Evolutionary conservation across 2,113 vertebrate genomes (phyloP), one percentile per base, ranked within the genome.

Genomic region (Crocuta crocuta): DNA sequence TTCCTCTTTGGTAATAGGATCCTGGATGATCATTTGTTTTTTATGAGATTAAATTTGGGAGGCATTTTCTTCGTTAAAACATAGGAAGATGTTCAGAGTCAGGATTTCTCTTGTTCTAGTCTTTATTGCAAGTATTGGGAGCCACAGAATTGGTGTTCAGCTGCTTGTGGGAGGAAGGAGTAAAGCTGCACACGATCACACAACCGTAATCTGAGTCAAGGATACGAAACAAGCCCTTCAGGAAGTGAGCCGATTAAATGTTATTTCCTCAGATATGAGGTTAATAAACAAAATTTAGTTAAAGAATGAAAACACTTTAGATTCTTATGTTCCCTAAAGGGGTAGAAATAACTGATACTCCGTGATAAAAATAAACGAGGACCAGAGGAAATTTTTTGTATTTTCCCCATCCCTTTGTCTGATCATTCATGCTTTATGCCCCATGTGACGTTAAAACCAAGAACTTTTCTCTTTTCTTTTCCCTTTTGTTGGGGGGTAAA

Each of bases 221-320:
- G 95, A 70, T 87, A 66, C 92, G 94, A 97, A 95, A 86, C 73
- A 61, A 91, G 58, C 58, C 89, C 85, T 93, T 53, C 93, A 93
- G 97, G 95, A 98, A 98, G 88, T 97, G 97, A 98, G 94, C 48
- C 0, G 1, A 86, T 95, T 89, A 91, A 96, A 89, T 87, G 95
- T 96, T 92, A 97, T 96, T 98, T 98, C 96, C 95, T 98, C 89
- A 91, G 81, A 91, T 84, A 94, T 39, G 92, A 97, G 68, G 71
- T 55, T 91, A 78, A 74, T 93, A 93, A 97, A 97, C 93, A 95
- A 92, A 92, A 97, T 95, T 78, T 65, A 58, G 89, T 83, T 33
- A 45, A 96, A 93, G 71, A 55, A 83, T 48, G 35, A 55, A 85
- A 95, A 83, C 79, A 78, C 23, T 92, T 50, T 66, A 66, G 76